Evolutionary conservation across 2,888 invertebrate species (phyloP).

Genomic region (Sthenelais limicola): DNA sequence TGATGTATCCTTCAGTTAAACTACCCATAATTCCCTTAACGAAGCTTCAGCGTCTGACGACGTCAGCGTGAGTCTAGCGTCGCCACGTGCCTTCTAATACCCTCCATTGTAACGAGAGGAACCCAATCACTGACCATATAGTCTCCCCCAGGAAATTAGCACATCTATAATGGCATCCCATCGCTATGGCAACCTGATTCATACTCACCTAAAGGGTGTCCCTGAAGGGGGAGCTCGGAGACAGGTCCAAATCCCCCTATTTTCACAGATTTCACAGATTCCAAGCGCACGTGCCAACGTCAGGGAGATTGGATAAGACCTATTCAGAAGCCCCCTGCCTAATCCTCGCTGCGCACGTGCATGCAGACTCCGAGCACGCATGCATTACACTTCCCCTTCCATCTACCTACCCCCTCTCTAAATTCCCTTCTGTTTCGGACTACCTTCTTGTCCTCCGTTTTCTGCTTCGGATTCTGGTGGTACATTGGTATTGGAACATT

Average conservation of each 20-base stretch:
- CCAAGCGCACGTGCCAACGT: not conserved
- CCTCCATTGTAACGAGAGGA: constrained; percentile 5
- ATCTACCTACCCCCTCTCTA: not conserved
- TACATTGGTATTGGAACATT: constrained; percentile 21
- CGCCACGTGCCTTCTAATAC: constrained; percentile 29
- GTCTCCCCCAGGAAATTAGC: constrained; percentile 29
- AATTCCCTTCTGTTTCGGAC: too few relatives aligned
- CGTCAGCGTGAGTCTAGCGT: too few relatives aligned
- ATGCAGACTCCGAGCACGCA: not conserved
- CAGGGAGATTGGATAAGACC: not conserved
- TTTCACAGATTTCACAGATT: constrained; percentile 20
- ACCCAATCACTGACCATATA: not conserved
- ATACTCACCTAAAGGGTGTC: too few relatives aligned
- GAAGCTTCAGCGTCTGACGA: too few relatives aligned
- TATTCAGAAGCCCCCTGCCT: too few relatives aligned
- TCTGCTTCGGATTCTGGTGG: too few relatives aligned
- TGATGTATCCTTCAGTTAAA: too few relatives aligned
- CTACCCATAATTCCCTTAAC: too few relatives aligned
- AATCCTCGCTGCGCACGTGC: too few relatives aligned
- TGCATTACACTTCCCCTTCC: not conserved
- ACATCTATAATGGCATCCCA: constrained; percentile 18
- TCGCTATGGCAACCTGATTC: constrained; percentile 37
- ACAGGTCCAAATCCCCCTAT: not conserved
- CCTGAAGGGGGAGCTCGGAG: not conserved
- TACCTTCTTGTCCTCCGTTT: too few relatives aligned